Conservation (phyloP, 1,140 invertebrate species). For the Diprion similis region DNA sequence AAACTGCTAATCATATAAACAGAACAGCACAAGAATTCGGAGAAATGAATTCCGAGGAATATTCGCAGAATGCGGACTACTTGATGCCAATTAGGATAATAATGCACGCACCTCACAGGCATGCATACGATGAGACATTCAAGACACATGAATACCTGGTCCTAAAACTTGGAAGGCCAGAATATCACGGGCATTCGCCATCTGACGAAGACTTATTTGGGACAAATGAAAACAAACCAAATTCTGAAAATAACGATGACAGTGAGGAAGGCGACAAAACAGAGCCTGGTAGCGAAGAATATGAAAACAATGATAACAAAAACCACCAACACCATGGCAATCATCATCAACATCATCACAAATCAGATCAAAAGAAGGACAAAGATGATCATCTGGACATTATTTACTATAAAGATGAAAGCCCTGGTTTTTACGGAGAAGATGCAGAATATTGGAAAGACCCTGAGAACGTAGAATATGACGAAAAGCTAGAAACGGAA, state of each 20-base stretch:
- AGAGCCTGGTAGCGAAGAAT: constrained; percentile 12
- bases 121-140: constrained; percentile 29
- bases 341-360: constrained; percentile 12
- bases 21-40: not conserved
- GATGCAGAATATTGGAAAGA: constrained; percentile 44
- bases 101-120: constrained; percentile 47
- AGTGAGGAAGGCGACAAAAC: not conserved
- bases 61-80: constrained; percentile 20
- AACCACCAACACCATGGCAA: not conserved
- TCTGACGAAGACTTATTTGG: not conserved
- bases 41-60: constrained; percentile 7
- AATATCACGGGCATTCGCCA: constrained; percentile 43
- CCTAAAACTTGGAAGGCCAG: constrained; percentile 33
- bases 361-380: not conserved
- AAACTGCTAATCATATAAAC: not conserved
- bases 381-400: not conserved
- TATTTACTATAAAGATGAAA: constrained; percentile 38
- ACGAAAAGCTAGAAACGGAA: constrained; percentile 16
- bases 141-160: constrained; percentile 43
- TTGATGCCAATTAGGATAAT: constrained; percentile 41
- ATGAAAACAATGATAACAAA: constrained; percentile 10
- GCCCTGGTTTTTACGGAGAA: constrained; percentile 48
- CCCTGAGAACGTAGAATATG: constrained; percentile 19
- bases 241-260: not conserved
- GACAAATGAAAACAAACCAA: not conserved